Conservation (phyloP, 2,797 vertebrate genomes). For the Xenentodon cancila region DNA sequence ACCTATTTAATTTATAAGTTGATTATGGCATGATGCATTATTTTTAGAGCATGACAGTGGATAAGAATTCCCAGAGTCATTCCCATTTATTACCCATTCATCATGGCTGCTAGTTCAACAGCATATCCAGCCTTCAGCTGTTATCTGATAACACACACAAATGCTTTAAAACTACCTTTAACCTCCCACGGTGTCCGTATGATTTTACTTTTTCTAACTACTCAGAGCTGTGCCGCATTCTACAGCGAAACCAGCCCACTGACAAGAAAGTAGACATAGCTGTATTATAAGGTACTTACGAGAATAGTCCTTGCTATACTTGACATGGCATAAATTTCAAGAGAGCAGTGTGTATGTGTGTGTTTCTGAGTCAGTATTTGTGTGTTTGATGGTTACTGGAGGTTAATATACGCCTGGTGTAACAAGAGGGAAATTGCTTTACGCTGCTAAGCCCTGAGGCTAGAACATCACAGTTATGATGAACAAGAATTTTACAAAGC, state of each 20-base stretch:
- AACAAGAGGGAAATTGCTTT: conserved; percentile 77
- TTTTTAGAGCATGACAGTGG: neutral
- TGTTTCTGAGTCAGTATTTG: conserved; percentile 36
- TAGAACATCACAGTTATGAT: conserved; percentile 75
- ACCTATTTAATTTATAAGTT: neutral
- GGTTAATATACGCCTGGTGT: conserved; percentile 73
- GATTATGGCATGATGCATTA: neutral
- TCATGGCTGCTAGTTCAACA: neutral
- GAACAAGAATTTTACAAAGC: conserved; percentile 75
- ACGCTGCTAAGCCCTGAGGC: conserved; percentile 68
- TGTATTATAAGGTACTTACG: conserved; percentile 64
- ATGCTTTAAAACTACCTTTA: conserved; percentile 14
- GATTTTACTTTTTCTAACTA: conserved; percentile 36
- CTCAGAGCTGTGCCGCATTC: conserved; percentile 29
- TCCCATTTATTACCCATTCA: no score
- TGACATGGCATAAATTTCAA: conserved; percentile 69
- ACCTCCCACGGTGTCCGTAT: conserved; percentile 8
- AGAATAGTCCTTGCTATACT: conserved; percentile 59
- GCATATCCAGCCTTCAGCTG: no score
- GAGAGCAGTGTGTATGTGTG: conserved; percentile 33
- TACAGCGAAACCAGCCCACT: conserved; percentile 36
- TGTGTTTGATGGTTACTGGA: conserved; percentile 60
- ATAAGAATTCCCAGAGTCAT: neutral
- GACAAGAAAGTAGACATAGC: conserved; percentile 51
- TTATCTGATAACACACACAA: no score